Evolutionary conservation across 2,797 vertebrate genomes (phyloP).

Genomic region (Pangasius mekongensis): DNA sequence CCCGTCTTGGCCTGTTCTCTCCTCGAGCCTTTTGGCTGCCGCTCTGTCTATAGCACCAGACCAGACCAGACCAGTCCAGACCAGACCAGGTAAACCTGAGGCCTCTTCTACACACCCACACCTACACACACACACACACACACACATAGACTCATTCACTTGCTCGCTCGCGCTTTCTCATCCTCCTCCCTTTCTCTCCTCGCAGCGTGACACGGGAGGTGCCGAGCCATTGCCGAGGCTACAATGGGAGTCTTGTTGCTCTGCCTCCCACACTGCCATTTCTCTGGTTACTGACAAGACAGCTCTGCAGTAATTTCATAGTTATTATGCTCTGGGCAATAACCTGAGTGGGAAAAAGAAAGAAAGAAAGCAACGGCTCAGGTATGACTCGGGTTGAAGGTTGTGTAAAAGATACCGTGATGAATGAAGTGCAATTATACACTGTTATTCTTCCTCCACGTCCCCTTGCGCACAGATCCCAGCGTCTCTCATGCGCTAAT

Average conservation of each 20-base stretch:
- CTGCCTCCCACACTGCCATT: slow-evolving; percentile 59
- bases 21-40: slow-evolving; percentile 80
- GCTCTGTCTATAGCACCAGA: slow-evolving; percentile 75
- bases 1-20: slow-evolving; percentile 77
- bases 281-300: slow-evolving; percentile 63
- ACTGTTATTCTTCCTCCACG: slow-evolving; percentile 21
- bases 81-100: slow-evolving; percentile 60
- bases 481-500: slow-evolving; percentile 34
- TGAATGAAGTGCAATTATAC: slow-evolving; percentile 43
- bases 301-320: slow-evolving; percentile 61
- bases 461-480: slow-evolving; percentile 31
- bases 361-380: slow-evolving; percentile 52
- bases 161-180: neutral
- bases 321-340: slow-evolving; percentile 65
- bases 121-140: slow-evolving; percentile 30
- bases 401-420: slow-evolving; percentile 46
- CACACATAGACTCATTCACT: neutral
- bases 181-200: slow-evolving; percentile 42
- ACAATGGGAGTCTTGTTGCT: slow-evolving; percentile 63
- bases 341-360: slow-evolving; percentile 53
- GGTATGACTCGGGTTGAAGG: slow-evolving; percentile 53
- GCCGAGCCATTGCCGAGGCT: slow-evolving; percentile 52
- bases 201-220: slow-evolving; percentile 53
- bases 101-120: slow-evolving; percentile 47
- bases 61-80: slow-evolving; percentile 65